phyloP scores from a whole-genome alignment of 2,113 vertebrate species.

The Etheostoma cragini region DNA sequence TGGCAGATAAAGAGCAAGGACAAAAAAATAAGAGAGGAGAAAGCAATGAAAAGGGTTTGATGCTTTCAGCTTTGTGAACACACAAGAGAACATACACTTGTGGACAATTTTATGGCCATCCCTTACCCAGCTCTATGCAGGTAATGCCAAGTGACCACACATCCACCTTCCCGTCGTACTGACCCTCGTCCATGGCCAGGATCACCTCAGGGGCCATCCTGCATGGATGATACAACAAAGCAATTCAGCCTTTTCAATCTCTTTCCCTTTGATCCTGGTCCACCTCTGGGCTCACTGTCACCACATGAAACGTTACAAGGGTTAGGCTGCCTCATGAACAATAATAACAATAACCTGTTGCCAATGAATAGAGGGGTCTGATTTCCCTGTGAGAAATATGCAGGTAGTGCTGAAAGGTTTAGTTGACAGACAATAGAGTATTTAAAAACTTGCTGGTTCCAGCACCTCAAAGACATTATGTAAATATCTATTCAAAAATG shows the following conservation, averaged over 20 bases:
- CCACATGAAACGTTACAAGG: constrained; percentile 4
- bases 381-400: background rate
- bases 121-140: constrained; percentile 92
- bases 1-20: constrained; percentile 26
- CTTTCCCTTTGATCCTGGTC: constrained; percentile 27
- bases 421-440: background rate
- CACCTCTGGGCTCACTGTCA: constrained; percentile 12
- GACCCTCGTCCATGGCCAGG: constrained; percentile 94
- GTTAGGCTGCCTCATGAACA: constrained; percentile 1
- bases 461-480: background rate
- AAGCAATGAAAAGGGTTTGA: constrained; percentile 29
- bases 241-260: constrained; percentile 25
- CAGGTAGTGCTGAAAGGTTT: background rate
- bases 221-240: constrained; percentile 51
- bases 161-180: constrained; percentile 95
- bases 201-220: constrained; percentile 98
- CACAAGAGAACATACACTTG: background rate
- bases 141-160: constrained; percentile 97
- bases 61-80: constrained; percentile 35
- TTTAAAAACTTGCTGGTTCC: background rate
- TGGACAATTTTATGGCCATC: background rate
- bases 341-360: constrained; percentile 7
- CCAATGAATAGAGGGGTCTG: background rate
- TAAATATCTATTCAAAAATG: background rate
- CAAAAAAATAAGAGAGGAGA: background rate